A percentile compares a stretch with the other conserved stretches of the same genome.
phyloP scores from a whole-genome alignment of 2,797 vertebrate genomes.

The Pseudocheirus occidentalis region DNA sequence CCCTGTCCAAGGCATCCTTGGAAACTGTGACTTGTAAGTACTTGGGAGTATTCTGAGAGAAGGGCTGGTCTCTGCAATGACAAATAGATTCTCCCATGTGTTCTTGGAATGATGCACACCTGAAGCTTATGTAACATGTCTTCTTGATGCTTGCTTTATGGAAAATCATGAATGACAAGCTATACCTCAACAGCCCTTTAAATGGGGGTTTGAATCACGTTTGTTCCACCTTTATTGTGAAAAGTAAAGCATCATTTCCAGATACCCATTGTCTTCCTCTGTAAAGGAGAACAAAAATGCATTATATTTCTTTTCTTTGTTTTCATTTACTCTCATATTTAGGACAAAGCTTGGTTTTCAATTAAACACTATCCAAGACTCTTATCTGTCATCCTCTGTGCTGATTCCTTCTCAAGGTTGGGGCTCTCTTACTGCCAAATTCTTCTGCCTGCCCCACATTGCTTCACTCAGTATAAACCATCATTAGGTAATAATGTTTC shows the following conservation, averaged over 20 bases:
- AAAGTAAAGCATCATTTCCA: slow-evolving; percentile 63
- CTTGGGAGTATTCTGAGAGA: slow-evolving; percentile 71
- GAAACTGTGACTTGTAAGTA: slow-evolving; percentile 73
- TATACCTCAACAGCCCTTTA: slow-evolving; percentile 43
- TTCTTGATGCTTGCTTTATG: slow-evolving; percentile 74
- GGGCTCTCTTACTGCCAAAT: slow-evolving; percentile 47
- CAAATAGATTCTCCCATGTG: slow-evolving; percentile 83
- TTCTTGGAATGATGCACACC: slow-evolving; percentile 72
- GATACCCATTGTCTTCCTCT: slow-evolving; percentile 61
- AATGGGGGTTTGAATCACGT: slow-evolving; percentile 64
- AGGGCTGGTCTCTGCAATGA: slow-evolving; percentile 70
- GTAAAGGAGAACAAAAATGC: slow-evolving; percentile 39
- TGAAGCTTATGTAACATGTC: slow-evolving; percentile 71
- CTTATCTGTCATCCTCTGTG: slow-evolving; percentile 4
- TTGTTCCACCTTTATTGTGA: slow-evolving; percentile 51
- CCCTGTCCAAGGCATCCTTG: slow-evolving; percentile 69
- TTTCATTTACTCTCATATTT: slow-evolving; percentile 56
- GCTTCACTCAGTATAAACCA: slow-evolving; percentile 9
- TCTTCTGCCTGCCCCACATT: background rate
- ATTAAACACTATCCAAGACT: slow-evolving; percentile 47
- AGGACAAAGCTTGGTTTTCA: slow-evolving; percentile 45
- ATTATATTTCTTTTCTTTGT: slow-evolving; percentile 34
- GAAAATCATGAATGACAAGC: slow-evolving; percentile 70
- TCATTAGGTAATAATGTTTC: slow-evolving; percentile 33
- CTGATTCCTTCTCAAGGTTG: slow-evolving; percentile 37